Base-by-base conservation (phyloP, 35 echinoderm and acorn worm genomes). In the Lytechinus variegatus region DNA sequence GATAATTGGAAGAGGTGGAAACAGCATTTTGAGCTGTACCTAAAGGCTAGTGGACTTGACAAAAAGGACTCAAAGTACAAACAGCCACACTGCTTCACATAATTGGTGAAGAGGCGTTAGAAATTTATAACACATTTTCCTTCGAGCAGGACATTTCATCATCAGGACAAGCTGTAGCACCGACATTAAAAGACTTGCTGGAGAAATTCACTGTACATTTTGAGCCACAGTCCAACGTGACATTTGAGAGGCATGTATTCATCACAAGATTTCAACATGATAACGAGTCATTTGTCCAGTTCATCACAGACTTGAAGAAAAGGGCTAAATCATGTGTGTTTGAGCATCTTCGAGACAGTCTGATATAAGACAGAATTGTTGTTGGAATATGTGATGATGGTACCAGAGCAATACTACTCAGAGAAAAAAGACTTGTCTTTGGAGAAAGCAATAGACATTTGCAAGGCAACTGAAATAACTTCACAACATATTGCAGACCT, bases 181-280 rank as follows among this genome's bases (percentile, higher is more conserved):
- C 86, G 8, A 27, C 86, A 27, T 27, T 87, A 33, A 87, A 87
- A 21, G 21, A 87, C 21, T 27, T 96, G 21, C 28, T 96, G 54
- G 66, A 96, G 27, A 96, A 96, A 53, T 96, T 97, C 55, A 51
- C 27, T 7, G 94, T 72, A 28, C 94, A 94, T 86, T 96, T 96
- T 53, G 54, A 16, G 24, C 97, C 94, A 2, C 28, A 92, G 27
- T 95, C 94, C 53, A 97, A 97, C 55, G 72, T 95, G 0, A 96
- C 94, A 9, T 96, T 88, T 93, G 97, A 97, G 79, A 57, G 97
- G 13, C 94, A 97, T 72, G 89, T 92, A 3, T 96, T 97, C 55
- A 95, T 94, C 60, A 94, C 94, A 3, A 19, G 87, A 90, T 13
- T 87, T 1, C 95, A 97, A 79, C 4, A 16, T 4, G 53, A 19